Conservation (phyloP, 2,113 vertebrate genomes). For the Chrysochloris asiatica region DNA sequence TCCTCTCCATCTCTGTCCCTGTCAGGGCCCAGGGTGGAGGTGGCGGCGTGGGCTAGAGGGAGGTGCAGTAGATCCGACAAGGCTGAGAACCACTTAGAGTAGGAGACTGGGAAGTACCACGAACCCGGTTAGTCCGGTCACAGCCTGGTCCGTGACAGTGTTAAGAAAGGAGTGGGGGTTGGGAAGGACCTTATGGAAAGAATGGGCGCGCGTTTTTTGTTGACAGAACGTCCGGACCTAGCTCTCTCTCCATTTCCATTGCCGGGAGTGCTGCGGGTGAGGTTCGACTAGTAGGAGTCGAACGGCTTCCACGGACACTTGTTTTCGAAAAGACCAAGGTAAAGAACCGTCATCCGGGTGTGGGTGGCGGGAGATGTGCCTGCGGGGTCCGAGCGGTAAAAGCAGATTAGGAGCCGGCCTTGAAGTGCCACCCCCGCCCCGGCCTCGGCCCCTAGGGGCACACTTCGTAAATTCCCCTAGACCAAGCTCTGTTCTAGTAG, state of each 20-base stretch:
- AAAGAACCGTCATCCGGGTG: not conserved
- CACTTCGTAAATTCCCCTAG: not conserved
- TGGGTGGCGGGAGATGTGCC: not conserved
- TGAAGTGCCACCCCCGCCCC: not conserved
- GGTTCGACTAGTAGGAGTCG: not conserved
- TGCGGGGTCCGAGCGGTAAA: rapidly evolving
- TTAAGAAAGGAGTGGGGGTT: not conserved
- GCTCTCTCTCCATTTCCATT: not conserved
- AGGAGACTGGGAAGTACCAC: not conserved
- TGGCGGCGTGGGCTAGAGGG: not conserved
- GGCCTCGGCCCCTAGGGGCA: not conserved
- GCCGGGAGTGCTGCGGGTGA: not conserved
- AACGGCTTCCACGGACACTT: not conserved
- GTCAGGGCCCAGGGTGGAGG: not conserved
- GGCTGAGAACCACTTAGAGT: not conserved
- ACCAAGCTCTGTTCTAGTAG: not conserved
- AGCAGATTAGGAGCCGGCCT: not conserved
- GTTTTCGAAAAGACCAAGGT: not conserved
- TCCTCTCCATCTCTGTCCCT: too few relatives aligned
- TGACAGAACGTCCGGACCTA: not conserved
- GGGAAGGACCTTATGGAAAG: not conserved
- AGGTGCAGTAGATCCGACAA: not conserved
- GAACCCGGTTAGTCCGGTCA: not conserved
- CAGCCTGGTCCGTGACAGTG: not conserved
- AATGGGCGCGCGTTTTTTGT: not conserved